Base-by-base conservation (phyloP, 2,797 vertebrate genomes). In the Macropus fuliginosus region DNA sequence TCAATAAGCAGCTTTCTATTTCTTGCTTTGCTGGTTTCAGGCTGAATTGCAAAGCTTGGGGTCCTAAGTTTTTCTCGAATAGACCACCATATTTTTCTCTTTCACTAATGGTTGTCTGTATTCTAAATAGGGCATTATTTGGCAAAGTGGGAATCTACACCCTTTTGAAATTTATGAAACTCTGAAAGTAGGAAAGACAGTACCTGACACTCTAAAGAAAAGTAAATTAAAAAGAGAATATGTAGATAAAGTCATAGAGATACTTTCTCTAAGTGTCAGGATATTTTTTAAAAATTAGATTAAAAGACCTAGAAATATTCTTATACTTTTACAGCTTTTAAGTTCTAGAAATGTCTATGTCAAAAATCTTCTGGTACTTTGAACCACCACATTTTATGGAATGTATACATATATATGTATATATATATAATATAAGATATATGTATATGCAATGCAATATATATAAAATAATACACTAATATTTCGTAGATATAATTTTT, bases 161-260 rank as follows among this genome's bases (percentile, higher is more conserved):
- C 0, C 93, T 91, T 55, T 62, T 93, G 66, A 40, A 52, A 90
- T 16, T 93, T 94, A 54, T 59, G 96, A 96, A 95, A 57, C 94
- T 91, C 55, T 62, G 93, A 95, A 96, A 94, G 74, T 52, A 55
- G 5, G 90, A 91, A 95, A 95, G n/a, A 94, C 96, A 91, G 28
- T 54, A 13, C 12, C 12, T 54, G 13, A 55, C 28, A 55, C 5
- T 24, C 2, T 54, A 54, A 91, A 54, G 29, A 91, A 54, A 90
- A 24, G 21, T 29, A 92, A 94, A 91, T 18, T 54, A 91, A 91
- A 29, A 54, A 18, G 54, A n/a, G 50, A 34, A 24, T 12, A 92
- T 21, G n/a, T 62, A 13, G 29, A 9, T 28, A 57, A 92, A 54
- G 91, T 62, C 81, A 92, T 6, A 90, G 13, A 50, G 18, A 56